These are phyloP conservation scores for Orthonyx spaldingii DNA, from an alignment of 2,113 vertebrate genomes.

Conservation along the genomic window DNA sequence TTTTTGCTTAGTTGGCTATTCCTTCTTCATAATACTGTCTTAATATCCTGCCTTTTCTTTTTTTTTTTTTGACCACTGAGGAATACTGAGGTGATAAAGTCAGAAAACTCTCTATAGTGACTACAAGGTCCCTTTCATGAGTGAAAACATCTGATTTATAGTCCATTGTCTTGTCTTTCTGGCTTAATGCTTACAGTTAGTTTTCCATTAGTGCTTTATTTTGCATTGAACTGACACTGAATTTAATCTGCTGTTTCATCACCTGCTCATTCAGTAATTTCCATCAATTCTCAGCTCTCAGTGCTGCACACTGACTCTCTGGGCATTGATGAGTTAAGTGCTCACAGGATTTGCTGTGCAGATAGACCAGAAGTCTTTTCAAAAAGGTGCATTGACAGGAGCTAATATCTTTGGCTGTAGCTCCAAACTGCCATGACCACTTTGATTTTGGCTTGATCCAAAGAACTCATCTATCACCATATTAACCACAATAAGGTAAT, in stretches of 20 bases:
- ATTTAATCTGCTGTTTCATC: neutral
- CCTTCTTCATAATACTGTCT: neutral
- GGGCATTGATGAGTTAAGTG: neutral
- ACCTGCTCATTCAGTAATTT: neutral
- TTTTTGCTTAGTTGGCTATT: neutral
- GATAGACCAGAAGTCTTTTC: neutral
- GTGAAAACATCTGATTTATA: neutral
- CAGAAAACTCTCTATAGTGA: neutral
- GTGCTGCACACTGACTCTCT: neutral
- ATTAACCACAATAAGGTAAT: neutral
- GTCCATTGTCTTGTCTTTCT: neutral
- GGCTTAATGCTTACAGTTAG: neutral
- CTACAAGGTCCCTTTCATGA: neutral
- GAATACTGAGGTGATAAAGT: neutral
- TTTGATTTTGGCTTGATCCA: neutral
- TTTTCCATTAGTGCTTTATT: neutral
- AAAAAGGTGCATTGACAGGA: neutral
- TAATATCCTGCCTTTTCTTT: neutral
- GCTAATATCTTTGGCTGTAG: neutral
- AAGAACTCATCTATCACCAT: rapidly evolving
- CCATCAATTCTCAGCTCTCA: neutral
- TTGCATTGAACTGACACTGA: neutral
- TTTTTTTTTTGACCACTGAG: neutral
- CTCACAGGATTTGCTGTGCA: neutral
- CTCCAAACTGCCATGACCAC: neutral